These are phyloP conservation scores for Spilarctia lutea DNA, from an alignment of 2,888 invertebrate species.

Conservation along the genomic window DNA sequence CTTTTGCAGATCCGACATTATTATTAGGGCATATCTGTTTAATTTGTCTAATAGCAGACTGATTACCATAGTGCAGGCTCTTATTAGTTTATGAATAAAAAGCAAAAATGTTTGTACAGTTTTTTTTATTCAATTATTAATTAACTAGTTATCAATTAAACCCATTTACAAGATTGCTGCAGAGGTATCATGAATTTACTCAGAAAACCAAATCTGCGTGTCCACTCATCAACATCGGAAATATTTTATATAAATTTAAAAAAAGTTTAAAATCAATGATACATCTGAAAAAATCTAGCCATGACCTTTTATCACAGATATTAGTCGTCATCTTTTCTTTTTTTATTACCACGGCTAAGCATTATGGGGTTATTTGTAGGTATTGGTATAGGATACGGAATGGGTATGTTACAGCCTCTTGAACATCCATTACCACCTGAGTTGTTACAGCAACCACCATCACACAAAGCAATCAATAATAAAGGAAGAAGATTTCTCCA, in stretches of 20 bases:
- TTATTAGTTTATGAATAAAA: background rate
- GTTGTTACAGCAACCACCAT: constrained; percentile 47
- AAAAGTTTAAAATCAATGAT: background rate
- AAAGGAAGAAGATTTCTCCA: constrained; percentile 62
- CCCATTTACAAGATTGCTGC: background rate
- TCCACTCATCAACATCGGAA: background rate
- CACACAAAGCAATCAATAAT: constrained; percentile 60
- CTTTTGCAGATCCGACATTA: too few species aligned
- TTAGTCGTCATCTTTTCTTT: constrained; percentile 6
- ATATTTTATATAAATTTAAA: background rate
- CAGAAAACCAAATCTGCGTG: background rate
- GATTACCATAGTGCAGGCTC: too few species aligned
- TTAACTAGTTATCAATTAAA: background rate
- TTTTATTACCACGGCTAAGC: constrained; percentile 16
- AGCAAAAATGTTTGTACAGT: background rate
- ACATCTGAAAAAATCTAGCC: background rate
- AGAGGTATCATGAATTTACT: background rate
- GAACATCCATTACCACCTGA: constrained; percentile 48
- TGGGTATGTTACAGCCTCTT: constrained; percentile 50
- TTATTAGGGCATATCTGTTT: too few species aligned
- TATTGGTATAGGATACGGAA: constrained; percentile 67
- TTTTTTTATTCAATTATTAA: background rate
- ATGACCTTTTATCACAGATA: background rate
- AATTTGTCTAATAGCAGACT: too few species aligned
- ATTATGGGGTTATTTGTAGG: constrained; percentile 62